phyloP scores from a whole-genome alignment of 2,888 invertebrate species.

The Platerodrilus igneus region DNA sequence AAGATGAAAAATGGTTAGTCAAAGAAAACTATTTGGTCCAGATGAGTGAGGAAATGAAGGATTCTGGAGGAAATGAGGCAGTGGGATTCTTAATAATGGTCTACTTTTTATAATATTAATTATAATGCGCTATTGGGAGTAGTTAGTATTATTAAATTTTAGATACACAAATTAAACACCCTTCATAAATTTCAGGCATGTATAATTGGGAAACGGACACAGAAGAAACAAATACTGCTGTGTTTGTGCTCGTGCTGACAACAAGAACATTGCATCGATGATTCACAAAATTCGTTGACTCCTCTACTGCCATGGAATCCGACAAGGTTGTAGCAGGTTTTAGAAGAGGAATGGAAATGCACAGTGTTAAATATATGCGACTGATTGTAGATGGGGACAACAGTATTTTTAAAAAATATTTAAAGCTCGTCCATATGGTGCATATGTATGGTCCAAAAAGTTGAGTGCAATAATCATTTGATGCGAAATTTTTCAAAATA shows the following conservation, averaged over 20 bases:
- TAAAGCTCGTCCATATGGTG: neutral
- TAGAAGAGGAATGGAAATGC: slow-evolving; percentile 5
- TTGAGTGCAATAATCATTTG: slow-evolving; percentile 1
- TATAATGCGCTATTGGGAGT: too few relatives aligned
- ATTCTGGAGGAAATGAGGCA: too few relatives aligned
- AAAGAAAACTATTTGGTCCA: too few relatives aligned
- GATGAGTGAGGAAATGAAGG: too few relatives aligned
- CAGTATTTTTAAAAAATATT: slow-evolving; percentile 6
- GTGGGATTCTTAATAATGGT: too few relatives aligned
- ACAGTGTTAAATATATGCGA: slow-evolving; percentile 11
- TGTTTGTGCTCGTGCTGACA: neutral
- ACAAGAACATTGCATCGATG: slow-evolving; percentile 1
- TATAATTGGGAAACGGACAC: neutral
- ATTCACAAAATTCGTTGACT: slow-evolving; percentile 3
- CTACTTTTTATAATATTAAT: too few relatives aligned
- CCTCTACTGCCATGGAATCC: slow-evolving; percentile 7
- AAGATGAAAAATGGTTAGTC: too few relatives aligned
- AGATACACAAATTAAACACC: too few relatives aligned
- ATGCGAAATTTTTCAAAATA: slow-evolving; percentile 1
- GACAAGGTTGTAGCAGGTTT: slow-evolving; percentile 7
- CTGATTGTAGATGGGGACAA: too few relatives aligned
- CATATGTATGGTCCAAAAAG: neutral
- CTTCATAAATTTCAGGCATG: neutral
- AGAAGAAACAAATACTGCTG: neutral
- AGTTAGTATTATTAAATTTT: too few relatives aligned